Conservation (phyloP, 2,113 vertebrate species). For the human region GRCh38 chr16:27943001-27943500, state of each 20-base stretch:
- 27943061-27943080: too few species aligned
- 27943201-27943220: neutral
- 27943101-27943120: too few species aligned
- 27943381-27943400: neutral
- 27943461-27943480: neutral
- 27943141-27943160: too few species aligned
- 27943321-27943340: neutral
- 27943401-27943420: neutral
- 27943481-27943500: neutral
- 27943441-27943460: neutral
- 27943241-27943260: neutral
- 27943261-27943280: neutral
- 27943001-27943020: neutral
- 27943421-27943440: neutral
- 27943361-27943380: rapidly evolving
- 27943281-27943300: neutral
- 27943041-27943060: too few species aligned
- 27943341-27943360: neutral
- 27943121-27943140: too few species aligned
- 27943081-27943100: too few species aligned
- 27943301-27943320: neutral
- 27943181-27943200: too few species aligned
- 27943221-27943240: neutral
- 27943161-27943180: too few species aligned
- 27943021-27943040: neutral